Conservation (phyloP, 2,797 vertebrate species). For the Squalus acanthias region DNA sequence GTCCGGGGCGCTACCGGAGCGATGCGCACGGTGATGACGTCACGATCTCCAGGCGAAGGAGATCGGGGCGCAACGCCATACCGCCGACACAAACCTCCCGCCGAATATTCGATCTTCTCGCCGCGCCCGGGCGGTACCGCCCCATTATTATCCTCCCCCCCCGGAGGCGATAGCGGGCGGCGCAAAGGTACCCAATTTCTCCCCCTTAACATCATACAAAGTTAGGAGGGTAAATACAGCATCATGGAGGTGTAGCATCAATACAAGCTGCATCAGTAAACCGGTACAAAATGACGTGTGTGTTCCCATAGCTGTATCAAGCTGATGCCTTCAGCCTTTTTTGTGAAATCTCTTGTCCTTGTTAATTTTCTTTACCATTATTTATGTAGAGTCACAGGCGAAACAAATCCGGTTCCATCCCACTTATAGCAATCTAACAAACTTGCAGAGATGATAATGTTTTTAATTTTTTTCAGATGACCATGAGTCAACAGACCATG, state of each 20-base stretch:
- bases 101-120: too few relatives aligned
- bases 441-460: background rate
- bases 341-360: conserved; percentile 8
- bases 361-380: background rate
- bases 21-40: too few relatives aligned
- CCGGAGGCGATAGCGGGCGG: too few relatives aligned
- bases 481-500: background rate
- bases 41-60: too few relatives aligned
- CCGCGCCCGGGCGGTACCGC: too few relatives aligned
- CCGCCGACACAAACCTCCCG: too few relatives aligned
- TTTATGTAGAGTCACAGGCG: background rate
- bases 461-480: background rate
- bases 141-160: too few relatives aligned
- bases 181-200: too few relatives aligned
- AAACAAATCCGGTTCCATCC: background rate
- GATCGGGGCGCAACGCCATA: too few relatives aligned
- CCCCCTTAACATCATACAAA: background rate
- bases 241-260: background rate
- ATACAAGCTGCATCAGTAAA: background rate
- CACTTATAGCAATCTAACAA: background rate
- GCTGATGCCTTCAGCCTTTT: background rate
- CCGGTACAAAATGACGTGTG: background rate
- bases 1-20: too few relatives aligned
- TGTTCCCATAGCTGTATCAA: background rate
- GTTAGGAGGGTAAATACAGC: background rate